Evolutionary conservation across 2,888 invertebrate species (phyloP), one percentile per base, ranked within the genome.

Genomic region (Heliconius charithonia): DNA sequence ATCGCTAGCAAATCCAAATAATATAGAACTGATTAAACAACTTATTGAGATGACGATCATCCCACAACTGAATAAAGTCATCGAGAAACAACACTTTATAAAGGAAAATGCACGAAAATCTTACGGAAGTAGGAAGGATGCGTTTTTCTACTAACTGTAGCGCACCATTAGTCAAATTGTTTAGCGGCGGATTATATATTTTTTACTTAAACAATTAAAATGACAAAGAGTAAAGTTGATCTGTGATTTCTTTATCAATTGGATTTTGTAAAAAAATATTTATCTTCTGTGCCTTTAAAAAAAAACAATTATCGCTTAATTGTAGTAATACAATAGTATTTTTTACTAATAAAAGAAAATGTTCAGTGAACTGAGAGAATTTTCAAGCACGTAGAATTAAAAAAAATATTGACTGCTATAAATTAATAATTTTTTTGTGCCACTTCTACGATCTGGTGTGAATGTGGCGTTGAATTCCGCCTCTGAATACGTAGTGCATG

Each of bases 91-190:
- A 82, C 85, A 87, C 92, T 87, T 92, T 92, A 56, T 92, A 87
- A 81, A 80, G 81, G 79, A 85, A 88, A 87, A 87, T 83, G 80
- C 85, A 88, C 89, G 89, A 86, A 90, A 91, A 91, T 89, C 89
- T n/a, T 32, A n/a, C 91, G 94, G 94, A 94, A 94, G 86, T 83
- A 91, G 93, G 93, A 93, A 93, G 89, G 92, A 91, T 91, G 89
- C 85, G 89, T 92, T 93, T 93, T 83, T 76, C 73, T 88, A 83
- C 84, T 75, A 82, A 22, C 84, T 86, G 86, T 87, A 90, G 90
- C 92, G 93, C 88, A 93, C 88, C 90, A 89, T 91, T 92, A 91
- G 86, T 82, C 91, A 89, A 90, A 92, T 92, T 90, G 91, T 91
- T 87, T 84, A 87, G 80, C 77, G 81, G 81, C 84, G 85, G 85